Evolutionary conservation across 2,113 vertebrate species (phyloP).

Genomic region (Ramphastos sulfuratus): DNA sequence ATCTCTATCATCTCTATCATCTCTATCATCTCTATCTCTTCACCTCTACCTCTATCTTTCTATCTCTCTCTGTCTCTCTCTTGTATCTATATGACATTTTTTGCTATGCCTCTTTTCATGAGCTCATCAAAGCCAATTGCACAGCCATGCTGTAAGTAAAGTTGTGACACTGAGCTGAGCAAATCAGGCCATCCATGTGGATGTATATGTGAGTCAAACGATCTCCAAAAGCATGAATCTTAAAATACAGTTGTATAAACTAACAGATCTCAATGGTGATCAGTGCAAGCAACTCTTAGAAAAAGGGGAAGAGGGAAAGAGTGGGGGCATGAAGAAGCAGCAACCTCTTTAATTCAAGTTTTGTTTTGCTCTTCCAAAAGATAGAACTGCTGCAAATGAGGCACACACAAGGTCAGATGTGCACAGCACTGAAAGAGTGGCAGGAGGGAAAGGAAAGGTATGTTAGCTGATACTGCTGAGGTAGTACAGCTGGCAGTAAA

Average conservation of each 20-base stretch:
- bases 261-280: slow-evolving; percentile 10
- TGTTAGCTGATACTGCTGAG: neutral
- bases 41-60: too few species aligned
- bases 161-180: slow-evolving; percentile 32
- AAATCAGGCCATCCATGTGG: slow-evolving; percentile 49
- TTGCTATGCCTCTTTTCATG: slow-evolving; percentile 23
- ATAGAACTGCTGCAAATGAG: neutral
- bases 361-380: neutral
- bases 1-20: too few species aligned
- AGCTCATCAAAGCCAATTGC: slow-evolving; percentile 33
- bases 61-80: neutral
- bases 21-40: too few species aligned
- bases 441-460: neutral
- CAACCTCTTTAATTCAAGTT: neutral
- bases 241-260: neutral
- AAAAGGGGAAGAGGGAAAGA: neutral
- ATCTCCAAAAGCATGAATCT: slow-evolving; percentile 37
- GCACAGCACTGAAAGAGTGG: neutral
- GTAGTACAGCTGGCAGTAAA: neutral
- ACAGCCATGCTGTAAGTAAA: neutral
- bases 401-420: neutral
- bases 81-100: neutral
- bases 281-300: neutral
- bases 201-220: slow-evolving; percentile 31
- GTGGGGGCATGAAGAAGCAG: neutral